phyloP scores from a whole-genome alignment of 1,140 invertebrate genomes.

The Hylyphantes graminicola region DNA sequence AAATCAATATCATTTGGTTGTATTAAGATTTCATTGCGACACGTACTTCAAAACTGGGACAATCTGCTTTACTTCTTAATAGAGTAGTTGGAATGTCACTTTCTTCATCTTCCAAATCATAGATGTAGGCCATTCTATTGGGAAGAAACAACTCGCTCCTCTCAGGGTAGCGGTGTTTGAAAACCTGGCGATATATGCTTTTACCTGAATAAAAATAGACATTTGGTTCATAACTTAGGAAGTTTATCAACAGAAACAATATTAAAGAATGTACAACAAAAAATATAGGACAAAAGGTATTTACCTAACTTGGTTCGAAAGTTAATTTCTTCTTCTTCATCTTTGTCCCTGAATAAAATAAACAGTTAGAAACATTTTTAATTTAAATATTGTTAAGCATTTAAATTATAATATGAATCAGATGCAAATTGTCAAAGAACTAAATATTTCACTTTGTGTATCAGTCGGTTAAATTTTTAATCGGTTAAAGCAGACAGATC shows the following conservation, averaged over 20 bases:
- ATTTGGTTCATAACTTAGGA: too few species aligned
- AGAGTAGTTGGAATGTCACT: conserved; percentile 96
- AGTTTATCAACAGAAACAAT: too few species aligned
- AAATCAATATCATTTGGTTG: too few species aligned
- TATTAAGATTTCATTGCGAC: too few species aligned
- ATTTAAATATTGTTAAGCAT: too few species aligned
- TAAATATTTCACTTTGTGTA: too few species aligned
- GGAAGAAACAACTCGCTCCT: conserved; percentile 95
- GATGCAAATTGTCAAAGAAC: too few species aligned
- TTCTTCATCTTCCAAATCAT: conserved; percentile 88
- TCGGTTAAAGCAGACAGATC: too few species aligned
- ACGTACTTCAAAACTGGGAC: conserved; percentile 76
- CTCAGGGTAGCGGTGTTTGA: conserved; percentile 71
- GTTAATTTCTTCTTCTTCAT: conserved; percentile 68
- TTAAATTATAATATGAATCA: too few species aligned
- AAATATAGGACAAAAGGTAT: background rate
- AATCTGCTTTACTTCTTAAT: conserved; percentile 94
- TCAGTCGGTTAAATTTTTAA: too few species aligned
- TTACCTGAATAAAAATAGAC: too few species aligned
- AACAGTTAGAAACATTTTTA: too few species aligned
- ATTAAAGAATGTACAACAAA: background rate
- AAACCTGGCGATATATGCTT: conserved; percentile 71
- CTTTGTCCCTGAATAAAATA: conserved; percentile 58
- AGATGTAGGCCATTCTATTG: conserved; percentile 97
- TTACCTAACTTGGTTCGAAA: conserved; percentile 86